Evolutionary conservation across 2,888 invertebrate species (phyloP).

Genomic region (Choreutis nemorana): DNA sequence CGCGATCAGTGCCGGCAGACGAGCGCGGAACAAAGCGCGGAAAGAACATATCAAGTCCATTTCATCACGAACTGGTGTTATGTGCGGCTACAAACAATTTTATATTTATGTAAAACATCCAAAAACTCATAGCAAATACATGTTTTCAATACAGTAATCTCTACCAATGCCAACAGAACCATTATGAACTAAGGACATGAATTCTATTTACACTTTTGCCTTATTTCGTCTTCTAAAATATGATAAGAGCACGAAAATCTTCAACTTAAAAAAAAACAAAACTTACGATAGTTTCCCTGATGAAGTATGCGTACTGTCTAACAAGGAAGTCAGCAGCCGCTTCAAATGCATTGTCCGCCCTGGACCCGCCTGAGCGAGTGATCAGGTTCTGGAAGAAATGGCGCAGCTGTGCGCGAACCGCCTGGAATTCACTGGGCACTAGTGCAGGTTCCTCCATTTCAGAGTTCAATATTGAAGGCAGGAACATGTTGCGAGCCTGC

Average conservation of each 20-base stretch:
- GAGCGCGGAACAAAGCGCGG: neutral
- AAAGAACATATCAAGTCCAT: neutral
- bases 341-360: conserved; percentile 16
- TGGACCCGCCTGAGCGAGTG: conserved; percentile 13
- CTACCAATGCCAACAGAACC: too few species aligned
- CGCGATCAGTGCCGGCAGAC: neutral
- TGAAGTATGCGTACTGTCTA: conserved; percentile 18
- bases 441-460: conserved; percentile 17
- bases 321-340: conserved; percentile 23
- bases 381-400: conserved; percentile 23
- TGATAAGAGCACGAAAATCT: neutral
- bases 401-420: conserved; percentile 24
- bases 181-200: too few species aligned
- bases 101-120: too few species aligned
- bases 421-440: conserved; percentile 25
- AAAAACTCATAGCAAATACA: too few species aligned
- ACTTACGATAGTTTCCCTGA: conserved; percentile 12
- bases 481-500: conserved; percentile 29
- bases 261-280: neutral
- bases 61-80: neutral
- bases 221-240: neutral
- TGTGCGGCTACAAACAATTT: neutral
- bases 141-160: too few species aligned
- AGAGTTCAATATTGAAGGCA: conserved; percentile 19
- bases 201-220: neutral